Base-by-base conservation (phyloP, 1,140 invertebrate genomes). In the Periplaneta americana region DNA sequence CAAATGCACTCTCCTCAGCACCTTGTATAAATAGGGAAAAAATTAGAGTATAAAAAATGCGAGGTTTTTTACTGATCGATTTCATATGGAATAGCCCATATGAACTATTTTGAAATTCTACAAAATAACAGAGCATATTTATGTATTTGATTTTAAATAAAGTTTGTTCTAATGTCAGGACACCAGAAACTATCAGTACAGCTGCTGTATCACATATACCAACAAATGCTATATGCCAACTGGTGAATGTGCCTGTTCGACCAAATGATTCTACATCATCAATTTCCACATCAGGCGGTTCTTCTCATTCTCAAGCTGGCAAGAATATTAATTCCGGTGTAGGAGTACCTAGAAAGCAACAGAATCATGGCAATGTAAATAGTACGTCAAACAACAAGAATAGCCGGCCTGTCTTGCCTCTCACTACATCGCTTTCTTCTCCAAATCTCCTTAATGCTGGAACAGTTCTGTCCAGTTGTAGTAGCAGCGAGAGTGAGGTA, bases 401-500 rank as follows among this genome's bases (percentile, higher is more conserved):
- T 36, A 78, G 36, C 28, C 76, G 9, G 18, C 34, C 28, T 31
- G 13, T 78, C 13, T 15, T 37, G 4, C 81, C 39, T 48, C 76
- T 79, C 32, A 35, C 78, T 15, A 34, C 85, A 84, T 74, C 79
- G 13, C 78, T 87, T n/a, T 88, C 87, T 80, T 87, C 87, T 3
- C 87, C 87, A 0, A 86, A 87, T 84, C 83, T 88, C n/a, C 48
- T 82, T n/a, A 74, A 80, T 31, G n/a, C 77, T 74, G 80, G 85
- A 33, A 83, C 87, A 22, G 87, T 87, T 78, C 84, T 87, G 8
- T 88, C 88, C 5, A 90, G 88, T 35, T 89, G 88, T 79, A 91
- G 89, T 79, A 90, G 89, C 80, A 91, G 86, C 80, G 88, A 89
- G 77, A 88, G 86, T 85, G 88, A 87, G 39, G 88, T 89, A 85